phyloP scores from a whole-genome alignment of 2,797 vertebrate species.

The Phyllotis vaccarum region DNA sequence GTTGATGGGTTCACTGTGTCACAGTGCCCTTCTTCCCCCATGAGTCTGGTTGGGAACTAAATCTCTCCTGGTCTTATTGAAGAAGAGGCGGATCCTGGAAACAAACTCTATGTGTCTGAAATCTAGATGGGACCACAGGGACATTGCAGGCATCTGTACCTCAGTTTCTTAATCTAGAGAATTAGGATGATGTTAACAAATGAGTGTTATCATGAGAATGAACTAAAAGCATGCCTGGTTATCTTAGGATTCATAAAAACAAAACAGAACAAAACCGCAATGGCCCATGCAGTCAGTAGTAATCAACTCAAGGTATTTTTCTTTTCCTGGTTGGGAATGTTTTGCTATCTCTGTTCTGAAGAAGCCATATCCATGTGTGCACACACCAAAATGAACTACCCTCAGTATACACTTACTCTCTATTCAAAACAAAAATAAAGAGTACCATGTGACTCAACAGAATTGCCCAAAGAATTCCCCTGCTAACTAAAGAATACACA shows the following conservation, averaged over 20 bases:
- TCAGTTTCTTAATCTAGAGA: constrained; percentile 11
- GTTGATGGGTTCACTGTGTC: background rate
- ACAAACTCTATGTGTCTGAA: background rate
- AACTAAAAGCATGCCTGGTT: background rate
- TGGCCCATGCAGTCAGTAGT: background rate
- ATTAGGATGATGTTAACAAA: background rate
- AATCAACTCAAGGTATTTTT: background rate
- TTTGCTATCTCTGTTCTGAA: background rate
- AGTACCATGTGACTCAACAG: background rate
- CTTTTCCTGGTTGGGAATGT: background rate
- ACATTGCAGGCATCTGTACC: background rate
- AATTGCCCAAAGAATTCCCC: background rate
- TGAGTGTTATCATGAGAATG: constrained; percentile 9
- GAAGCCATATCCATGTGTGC: background rate
- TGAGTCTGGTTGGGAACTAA: background rate
- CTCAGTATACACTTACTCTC: background rate
- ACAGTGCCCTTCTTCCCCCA: background rate
- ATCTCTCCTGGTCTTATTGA: background rate
- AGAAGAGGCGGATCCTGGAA: background rate
- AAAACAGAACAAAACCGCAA: constrained; percentile 19
- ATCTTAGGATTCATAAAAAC: constrained; percentile 29
- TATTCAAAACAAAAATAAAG: background rate
- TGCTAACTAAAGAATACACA: background rate
- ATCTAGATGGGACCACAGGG: background rate
- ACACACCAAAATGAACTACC: background rate